Base-by-base conservation (phyloP, 2,888 invertebrate genomes). In the Philereme vetulata region DNA sequence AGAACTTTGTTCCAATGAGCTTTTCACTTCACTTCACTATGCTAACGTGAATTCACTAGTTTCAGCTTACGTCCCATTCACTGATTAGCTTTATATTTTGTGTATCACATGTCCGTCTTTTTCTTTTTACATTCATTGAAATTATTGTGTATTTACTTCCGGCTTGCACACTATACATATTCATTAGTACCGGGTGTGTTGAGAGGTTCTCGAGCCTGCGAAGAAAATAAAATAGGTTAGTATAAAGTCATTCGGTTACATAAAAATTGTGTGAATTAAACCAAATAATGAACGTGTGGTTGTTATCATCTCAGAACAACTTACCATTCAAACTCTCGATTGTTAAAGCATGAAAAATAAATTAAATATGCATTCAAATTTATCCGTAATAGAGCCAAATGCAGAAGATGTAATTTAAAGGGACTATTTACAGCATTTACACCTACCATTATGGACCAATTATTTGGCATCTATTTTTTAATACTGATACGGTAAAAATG, bases 171-270 rank as follows among this genome's bases (percentile, higher is more conserved):
- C 86, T 93, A 96, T 93, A 96, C 96, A 93, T 95, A 96, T 81
- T 96, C 96, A 88, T 95, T 95, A 84, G 95, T 95, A 85, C 95
- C 95, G 80, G 95, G 94, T 86, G 94, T 95, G 77, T 95, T 96
- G 84, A 97, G 94, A 71, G 97, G 97, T 93, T 96, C 95, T 92
- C 95, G 95, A 80, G 95, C 96, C 96, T 97, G 94, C 9, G 94
- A 95, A 82, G 72, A 86, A 86, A 81, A 79, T 64, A 69, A 42
- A 42, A 64, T 21, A 57, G 35, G 69, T 72, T 68, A 74, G 46
- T 51, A 9, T 10, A 11, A 33, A 40, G 42, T 33, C 5, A 8
- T 45, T 36, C 35, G 32, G 34, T 8, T 32, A 36, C 9, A 9
- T 21, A 33, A 36, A 9, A 4, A 38, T 43, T 9, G 21, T 21